phyloP scores from a whole-genome alignment of 2,888 invertebrate genomes.

The Microctonus aethiopoides region DNA sequence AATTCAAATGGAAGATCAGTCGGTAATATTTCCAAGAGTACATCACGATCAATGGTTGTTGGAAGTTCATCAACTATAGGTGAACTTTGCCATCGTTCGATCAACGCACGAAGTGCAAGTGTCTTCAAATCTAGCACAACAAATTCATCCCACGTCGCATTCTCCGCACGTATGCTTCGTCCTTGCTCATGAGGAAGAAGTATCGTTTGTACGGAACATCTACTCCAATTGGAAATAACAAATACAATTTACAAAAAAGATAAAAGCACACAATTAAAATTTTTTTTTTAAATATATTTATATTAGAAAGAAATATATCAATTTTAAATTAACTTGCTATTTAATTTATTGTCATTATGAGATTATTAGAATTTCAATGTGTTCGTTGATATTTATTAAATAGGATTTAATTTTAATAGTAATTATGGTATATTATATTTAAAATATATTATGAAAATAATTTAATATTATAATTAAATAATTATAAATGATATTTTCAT shows the following conservation, averaged over 20 bases:
- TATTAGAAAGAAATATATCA: too few relatives aligned
- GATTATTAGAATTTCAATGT: not conserved
- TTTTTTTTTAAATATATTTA: too few relatives aligned
- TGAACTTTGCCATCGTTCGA: constrained; percentile 61
- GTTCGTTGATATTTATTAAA: not conserved
- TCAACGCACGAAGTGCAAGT: constrained; percentile 52
- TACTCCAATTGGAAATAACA: constrained; percentile 32
- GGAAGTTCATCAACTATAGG: constrained; percentile 71
- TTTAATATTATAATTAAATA: not conserved
- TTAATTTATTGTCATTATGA: too few relatives aligned
- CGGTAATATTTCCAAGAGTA: constrained; percentile 73
- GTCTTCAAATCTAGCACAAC: constrained; percentile 52
- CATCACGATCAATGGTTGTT: constrained; percentile 70
- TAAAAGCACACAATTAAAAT: not conserved
- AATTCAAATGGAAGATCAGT: constrained; percentile 71
- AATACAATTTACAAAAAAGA: not conserved
- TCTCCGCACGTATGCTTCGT: constrained; percentile 54
- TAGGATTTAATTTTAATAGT: not conserved
- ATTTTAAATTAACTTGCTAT: too few relatives aligned
- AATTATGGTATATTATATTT: not conserved
- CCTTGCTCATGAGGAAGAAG: constrained; percentile 45
- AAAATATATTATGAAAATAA: not conserved
- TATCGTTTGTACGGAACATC: constrained; percentile 55
- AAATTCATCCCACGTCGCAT: constrained; percentile 53
- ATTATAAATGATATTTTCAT: not conserved